These are phyloP conservation scores for Drymonia ruficornis DNA, from an alignment of 2,888 invertebrate species.

Conservation along the genomic window DNA sequence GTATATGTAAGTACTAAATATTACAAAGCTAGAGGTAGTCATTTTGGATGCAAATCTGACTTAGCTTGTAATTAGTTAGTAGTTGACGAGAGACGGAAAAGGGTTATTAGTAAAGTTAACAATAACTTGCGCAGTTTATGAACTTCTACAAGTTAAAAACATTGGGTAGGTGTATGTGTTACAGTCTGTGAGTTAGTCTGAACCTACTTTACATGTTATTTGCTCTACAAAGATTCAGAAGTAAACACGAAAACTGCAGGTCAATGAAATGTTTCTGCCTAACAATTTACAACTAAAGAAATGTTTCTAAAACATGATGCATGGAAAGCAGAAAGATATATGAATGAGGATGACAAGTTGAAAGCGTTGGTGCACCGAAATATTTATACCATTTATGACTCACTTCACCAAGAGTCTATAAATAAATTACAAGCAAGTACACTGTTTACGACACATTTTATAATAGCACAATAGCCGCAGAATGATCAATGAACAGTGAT, in stretches of 20 bases:
- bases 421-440: slow-evolving; percentile 7
- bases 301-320: background rate
- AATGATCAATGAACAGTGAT: slow-evolving; percentile 7
- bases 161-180: background rate
- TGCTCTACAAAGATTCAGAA: too few relatives aligned
- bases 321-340: slow-evolving; percentile 21
- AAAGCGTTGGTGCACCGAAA: slow-evolving; percentile 9
- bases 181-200: too few relatives aligned
- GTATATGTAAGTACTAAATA: too few relatives aligned
- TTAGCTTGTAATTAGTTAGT: slow-evolving; percentile 12
- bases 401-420: slow-evolving; percentile 7
- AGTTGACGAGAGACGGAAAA: slow-evolving; percentile 8
- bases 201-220: too few relatives aligned
- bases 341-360: slow-evolving; percentile 25
- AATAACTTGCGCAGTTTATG: background rate
- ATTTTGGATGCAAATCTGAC: slow-evolving; percentile 9
- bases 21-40: background rate
- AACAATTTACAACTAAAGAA: background rate
- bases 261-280: too few relatives aligned
- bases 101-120: slow-evolving; percentile 12
- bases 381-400: slow-evolving; percentile 23
- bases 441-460: slow-evolving; percentile 12
- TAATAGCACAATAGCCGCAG: slow-evolving; percentile 8
- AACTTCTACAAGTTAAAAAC: background rate
- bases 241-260: too few relatives aligned